Conservation (phyloP, 2,113 vertebrate genomes). For the Prinia subflava region DNA sequence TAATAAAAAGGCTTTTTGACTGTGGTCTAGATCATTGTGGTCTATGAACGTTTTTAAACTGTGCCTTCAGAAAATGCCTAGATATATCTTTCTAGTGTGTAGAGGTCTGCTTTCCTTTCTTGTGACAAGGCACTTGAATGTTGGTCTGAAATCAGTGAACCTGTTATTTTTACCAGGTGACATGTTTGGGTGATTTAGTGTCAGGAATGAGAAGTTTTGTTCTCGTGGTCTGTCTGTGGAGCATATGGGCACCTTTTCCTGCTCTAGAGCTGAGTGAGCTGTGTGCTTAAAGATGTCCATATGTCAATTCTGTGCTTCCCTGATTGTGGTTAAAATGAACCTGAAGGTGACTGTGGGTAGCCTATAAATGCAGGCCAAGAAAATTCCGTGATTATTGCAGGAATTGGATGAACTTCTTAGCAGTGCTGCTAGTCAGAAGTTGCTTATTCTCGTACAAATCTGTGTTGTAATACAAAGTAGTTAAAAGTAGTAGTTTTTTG, state of each 20-base stretch:
- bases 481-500: not conserved
- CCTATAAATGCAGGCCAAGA: not conserved
- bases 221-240: not conserved
- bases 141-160: not conserved
- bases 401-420: not conserved
- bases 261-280: not conserved
- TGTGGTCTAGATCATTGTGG: not conserved
- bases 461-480: not conserved
- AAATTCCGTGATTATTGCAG: not conserved
- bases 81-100: not conserved
- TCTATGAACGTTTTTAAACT: not conserved
- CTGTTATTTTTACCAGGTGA: not conserved
- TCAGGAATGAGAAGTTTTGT: not conserved
- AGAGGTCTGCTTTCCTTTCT: not conserved
- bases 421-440: not conserved
- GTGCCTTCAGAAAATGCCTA: not conserved
- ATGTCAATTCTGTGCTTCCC: not conserved
- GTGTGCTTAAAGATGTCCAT: not conserved
- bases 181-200: not conserved
- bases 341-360: not conserved
- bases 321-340: not conserved
- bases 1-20: not conserved
- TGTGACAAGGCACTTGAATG: not conserved
- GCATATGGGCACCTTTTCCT: not conserved
- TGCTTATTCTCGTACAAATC: not conserved